Conservation (phyloP, 2,113 vertebrate species). For the Morone chrysops region DNA sequence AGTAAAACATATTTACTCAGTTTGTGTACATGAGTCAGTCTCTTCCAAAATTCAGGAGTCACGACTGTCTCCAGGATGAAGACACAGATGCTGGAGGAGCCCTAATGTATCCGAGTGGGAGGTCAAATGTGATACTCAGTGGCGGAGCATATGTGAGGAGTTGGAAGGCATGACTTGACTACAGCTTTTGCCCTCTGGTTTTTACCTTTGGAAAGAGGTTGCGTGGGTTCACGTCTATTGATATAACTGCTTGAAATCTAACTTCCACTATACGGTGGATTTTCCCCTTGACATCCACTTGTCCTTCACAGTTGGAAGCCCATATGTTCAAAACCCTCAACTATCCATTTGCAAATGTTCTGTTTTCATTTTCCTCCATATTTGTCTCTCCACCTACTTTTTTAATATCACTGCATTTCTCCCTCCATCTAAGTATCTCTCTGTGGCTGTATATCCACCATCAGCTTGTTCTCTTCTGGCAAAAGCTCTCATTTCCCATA, state of each 20-base stretch:
- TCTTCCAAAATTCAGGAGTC: not conserved
- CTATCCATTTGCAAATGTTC: slow-evolving; percentile 32
- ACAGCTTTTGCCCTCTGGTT: not conserved
- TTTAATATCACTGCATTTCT: slow-evolving; percentile 48
- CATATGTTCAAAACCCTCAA: slow-evolving; percentile 35
- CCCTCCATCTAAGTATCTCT: slow-evolving; percentile 39
- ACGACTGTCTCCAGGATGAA: not conserved
- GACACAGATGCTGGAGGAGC: not conserved
- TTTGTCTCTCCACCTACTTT: slow-evolving; percentile 24
- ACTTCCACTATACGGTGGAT: not conserved
- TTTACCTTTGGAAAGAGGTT: slow-evolving; percentile 5
- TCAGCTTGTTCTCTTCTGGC: slow-evolving; percentile 57
- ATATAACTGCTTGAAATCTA: not conserved
- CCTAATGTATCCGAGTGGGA: not conserved
- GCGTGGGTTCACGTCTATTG: slow-evolving; percentile 24
- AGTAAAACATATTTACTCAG: slow-evolving; percentile 7
- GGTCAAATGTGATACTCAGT: not conserved
- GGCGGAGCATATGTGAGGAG: not conserved
- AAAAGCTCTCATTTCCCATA: slow-evolving; percentile 47
- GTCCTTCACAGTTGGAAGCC: slow-evolving; percentile 25
- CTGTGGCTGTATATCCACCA: slow-evolving; percentile 65
- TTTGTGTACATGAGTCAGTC: slow-evolving; percentile 1
- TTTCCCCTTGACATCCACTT: slow-evolving; percentile 40
- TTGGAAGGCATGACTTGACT: not conserved
- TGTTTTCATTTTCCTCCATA: slow-evolving; percentile 21